Percentiles rank a stretch among this genome's conserved stretches.
Evolutionary conservation across 1,140 invertebrate species (phyloP).

Genomic region (Cydia strobilella): DNA sequence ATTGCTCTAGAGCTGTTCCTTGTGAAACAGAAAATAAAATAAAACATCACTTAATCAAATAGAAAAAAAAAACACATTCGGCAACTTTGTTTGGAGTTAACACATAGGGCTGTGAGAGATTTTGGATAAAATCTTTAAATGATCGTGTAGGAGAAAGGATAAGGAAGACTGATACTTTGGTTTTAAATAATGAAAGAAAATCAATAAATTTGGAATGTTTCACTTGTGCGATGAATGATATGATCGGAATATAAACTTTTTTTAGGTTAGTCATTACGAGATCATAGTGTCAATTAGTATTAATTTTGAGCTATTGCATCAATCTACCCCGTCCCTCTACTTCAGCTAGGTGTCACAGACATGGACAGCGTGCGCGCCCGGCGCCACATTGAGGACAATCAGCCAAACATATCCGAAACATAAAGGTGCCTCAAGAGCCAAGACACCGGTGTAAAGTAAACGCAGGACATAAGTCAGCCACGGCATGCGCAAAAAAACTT

Average conservation of each 20-base stretch:
- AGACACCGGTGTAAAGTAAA: conserved; percentile 65
- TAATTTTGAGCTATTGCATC: conserved; percentile 34
- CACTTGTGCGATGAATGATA: background rate
- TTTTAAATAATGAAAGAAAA: conserved; percentile 17
- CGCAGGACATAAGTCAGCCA: conserved; percentile 73
- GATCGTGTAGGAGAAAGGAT: conserved; percentile 32
- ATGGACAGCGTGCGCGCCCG: conserved; percentile 68
- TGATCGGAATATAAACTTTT: background rate
- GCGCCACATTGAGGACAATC: conserved; percentile 71
- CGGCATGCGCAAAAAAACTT: conserved; percentile 77
- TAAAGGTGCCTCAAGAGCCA: conserved; percentile 61
- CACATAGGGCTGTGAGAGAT: background rate
- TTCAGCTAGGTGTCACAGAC: conserved; percentile 51
- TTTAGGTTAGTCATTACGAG: background rate
- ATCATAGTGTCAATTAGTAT: background rate
- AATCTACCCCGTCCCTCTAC: conserved; percentile 67
- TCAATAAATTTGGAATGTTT: background rate
- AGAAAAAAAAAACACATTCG: conserved; percentile 20
- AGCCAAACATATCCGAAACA: conserved; percentile 71
- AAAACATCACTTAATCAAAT: conserved; percentile 1
- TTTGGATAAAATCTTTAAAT: conserved; percentile 1
- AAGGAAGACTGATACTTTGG: conserved; percentile 49
- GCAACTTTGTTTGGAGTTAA: conserved; percentile 6
- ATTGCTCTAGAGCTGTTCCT: conserved; percentile 16
- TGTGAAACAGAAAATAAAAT: conserved; percentile 17